These are phyloP conservation scores for Rachycentron canadum DNA, from an alignment of 2,797 vertebrate species.

Conservation along the genomic window DNA sequence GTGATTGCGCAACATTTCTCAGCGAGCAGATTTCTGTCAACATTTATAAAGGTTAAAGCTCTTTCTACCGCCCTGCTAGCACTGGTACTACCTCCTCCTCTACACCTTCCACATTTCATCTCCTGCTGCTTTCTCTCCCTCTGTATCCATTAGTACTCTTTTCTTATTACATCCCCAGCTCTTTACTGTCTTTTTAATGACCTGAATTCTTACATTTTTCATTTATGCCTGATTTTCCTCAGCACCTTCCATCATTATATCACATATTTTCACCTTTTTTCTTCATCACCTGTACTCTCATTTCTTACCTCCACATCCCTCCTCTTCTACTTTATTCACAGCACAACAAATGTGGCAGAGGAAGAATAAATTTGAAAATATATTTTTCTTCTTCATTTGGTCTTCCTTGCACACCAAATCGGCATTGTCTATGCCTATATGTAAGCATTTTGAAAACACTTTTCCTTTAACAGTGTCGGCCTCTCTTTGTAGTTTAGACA, in stretches of 20 bases:
- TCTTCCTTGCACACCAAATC: slow-evolving; percentile 16
- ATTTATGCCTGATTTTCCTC: neutral
- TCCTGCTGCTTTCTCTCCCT: slow-evolving; percentile 39
- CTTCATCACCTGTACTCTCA: neutral
- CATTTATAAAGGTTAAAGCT: slow-evolving; percentile 79
- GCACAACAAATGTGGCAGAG: neutral
- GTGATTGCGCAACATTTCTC: slow-evolving; percentile 69
- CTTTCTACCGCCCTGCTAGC: slow-evolving; percentile 49
- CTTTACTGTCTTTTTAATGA: slow-evolving; percentile 9
- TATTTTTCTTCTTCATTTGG: neutral
- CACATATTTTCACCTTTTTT: neutral
- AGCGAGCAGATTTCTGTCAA: slow-evolving; percentile 74
- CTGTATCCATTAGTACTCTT: slow-evolving; percentile 24
- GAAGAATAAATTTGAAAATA: slow-evolving; percentile 5
- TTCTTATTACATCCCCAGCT: slow-evolving; percentile 17
- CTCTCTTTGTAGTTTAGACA: slow-evolving; percentile 25
- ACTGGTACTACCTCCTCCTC: slow-evolving; percentile 37
- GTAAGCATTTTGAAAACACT: slow-evolving; percentile 24
- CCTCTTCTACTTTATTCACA: neutral
- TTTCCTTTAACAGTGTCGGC: slow-evolving; percentile 9
- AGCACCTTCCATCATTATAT: slow-evolving; percentile 8
- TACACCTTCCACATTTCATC: slow-evolving; percentile 54
- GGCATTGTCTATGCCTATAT: slow-evolving; percentile 3
- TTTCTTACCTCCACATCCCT: neutral
- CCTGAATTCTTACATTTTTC: neutral